Percentiles rank a stretch among this genome's conserved stretches.
phyloP scores from a whole-genome alignment of 2,113 vertebrate species.

The Oenanthe oenanthe region DNA sequence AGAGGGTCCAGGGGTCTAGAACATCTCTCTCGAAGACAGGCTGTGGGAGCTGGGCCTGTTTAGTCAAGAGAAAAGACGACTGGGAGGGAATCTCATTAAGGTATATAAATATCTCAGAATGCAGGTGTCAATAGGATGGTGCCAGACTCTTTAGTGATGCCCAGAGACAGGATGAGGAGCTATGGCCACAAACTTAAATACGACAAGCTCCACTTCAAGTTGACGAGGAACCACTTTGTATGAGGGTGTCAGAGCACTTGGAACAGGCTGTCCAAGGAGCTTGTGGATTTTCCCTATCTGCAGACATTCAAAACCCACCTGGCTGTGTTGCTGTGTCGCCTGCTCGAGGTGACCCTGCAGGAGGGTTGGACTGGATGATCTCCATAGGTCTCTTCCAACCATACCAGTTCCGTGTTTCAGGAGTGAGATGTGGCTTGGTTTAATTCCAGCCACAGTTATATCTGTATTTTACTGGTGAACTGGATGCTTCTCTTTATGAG shows the following conservation, averaged over 20 bases:
- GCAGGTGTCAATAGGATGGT: not conserved
- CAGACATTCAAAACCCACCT: not conserved
- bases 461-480: not conserved
- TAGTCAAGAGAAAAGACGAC: not conserved
- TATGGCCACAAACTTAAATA: not conserved
- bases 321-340: not conserved
- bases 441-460: accelerated
- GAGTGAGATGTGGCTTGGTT: not conserved
- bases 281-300: not conserved
- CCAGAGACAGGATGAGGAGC: not conserved
- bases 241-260: not conserved
- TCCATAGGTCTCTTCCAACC: not conserved
- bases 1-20: not conserved
- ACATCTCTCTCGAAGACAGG: not conserved
- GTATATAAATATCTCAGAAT: not conserved
- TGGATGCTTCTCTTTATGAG: not conserved
- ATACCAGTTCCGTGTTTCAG: not conserved
- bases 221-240: not conserved
- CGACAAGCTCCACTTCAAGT: not conserved
- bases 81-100: not conserved
- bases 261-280: not conserved
- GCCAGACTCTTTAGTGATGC: not conserved
- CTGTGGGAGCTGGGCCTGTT: not conserved
- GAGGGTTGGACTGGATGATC: not conserved
- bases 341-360: not conserved